Evolutionary conservation across 2,888 invertebrate genomes (phyloP), one percentile per base, ranked within the genome.

Genomic region (Microctonus aethiopoides): DNA sequence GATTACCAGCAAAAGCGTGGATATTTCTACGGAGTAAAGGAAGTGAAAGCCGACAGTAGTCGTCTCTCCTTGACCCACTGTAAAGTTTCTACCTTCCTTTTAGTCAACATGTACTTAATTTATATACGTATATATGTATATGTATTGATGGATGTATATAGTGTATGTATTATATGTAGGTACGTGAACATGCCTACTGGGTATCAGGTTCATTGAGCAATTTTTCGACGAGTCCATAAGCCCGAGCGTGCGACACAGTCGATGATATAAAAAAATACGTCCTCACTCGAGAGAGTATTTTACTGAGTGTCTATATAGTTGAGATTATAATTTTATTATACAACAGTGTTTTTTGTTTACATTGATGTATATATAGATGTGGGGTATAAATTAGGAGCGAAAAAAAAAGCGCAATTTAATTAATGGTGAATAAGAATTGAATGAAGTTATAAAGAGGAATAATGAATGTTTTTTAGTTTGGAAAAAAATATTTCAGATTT

Each of bases 11-110:
- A 68, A 67, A 61, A 70, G 72, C 36, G 61, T 64, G 68, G 34
- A 34, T 61, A 56, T 65, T 26, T 60, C 46, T 46, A 16, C 46
- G 16, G 46, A 16, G 46, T 57, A 84, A 85, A 86, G 86, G 86
- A 85, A 86, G 85, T 85, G 86, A 86, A 86, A 86, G 86, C 86
- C 81, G 76, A 46, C 46, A 46, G 46, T 78, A 79, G 63, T 72
- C 73, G 76, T 84, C 84, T 86, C 86, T 86, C 86, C 86, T 86
- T 86, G 84, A 86, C 86, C 85, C 86, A 86, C 86, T 85, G 85
- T 84, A 86, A 84, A 81, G 83, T 84, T 85, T 84, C 85, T 85
- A 84, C 84, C 84, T 86, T 86, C 85, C 84, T 86, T 85, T 84
- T 83, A 84, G 82, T 81, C 61, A 66, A 54, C 66, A 80, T 81